Base-by-base conservation (phyloP, 1,140 invertebrate genomes). In the Drosophila mauritiana region DNA sequence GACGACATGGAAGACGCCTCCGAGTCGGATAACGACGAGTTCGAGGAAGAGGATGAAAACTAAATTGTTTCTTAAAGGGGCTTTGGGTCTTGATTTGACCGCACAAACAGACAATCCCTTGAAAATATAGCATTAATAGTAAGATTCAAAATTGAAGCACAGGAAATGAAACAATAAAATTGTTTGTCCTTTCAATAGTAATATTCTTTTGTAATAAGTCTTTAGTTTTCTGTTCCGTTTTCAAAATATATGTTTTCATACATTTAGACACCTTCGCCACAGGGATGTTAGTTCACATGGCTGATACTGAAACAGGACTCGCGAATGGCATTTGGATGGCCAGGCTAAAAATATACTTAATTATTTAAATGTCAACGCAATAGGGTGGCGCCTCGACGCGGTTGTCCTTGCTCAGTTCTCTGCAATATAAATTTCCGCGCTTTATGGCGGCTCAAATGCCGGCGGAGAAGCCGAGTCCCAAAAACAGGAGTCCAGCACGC, bases 341-440 rank as follows among this genome's bases (percentile, higher is more conserved):
- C 39, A 39, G 75, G 58, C 83, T 64, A 62, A 76, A 88, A 83
- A 69, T 89, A 80, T 76, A 69, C 76, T 89, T 88, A 89, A 88
- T 89, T 88, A 88, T 88, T 89, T 62, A 88, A 89, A 89, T 88
- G 79, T 58, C 61, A 54, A 45, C 34, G 39, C 22, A 31, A 17
- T 57, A 43, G 40, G 52, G 63, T 62, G 67, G 58, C 78, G 62
- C 73, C 46, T 51, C 56, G 27, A 40, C 46, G 51, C 37, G 40
- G 46, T 51, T 55, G 57, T 72, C 75, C 72, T 75, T 56, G 61
- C 57, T 51, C 46, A 61, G 58, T 36, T 74, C 59, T 22, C 51
- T 20, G 20, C 70, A 78, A 86, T 82, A 89, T 88, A 88, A 65
- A 88, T 89, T 89, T 88, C 79, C 80, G 76, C 84, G 76, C 76